These are phyloP conservation scores for Diorhabda elongata DNA, from an alignment of 1,140 invertebrate genomes.

Conservation along the genomic window DNA sequence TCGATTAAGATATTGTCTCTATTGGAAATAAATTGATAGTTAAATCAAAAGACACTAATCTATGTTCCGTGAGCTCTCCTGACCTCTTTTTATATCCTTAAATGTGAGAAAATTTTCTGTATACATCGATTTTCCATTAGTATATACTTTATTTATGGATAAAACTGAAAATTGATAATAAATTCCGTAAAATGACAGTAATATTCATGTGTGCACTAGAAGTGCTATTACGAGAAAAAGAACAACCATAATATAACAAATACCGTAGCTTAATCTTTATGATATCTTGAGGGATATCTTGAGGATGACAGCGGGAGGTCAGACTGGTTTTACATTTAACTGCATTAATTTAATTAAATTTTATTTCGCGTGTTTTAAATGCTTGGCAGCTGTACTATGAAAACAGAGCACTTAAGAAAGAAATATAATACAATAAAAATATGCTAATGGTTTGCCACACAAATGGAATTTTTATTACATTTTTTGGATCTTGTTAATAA, in stretches of 20 bases:
- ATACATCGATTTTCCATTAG: too few relatives aligned
- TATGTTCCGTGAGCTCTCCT: not conserved
- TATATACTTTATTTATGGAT: too few relatives aligned
- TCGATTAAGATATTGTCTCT: too few relatives aligned
- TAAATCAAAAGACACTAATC: too few relatives aligned
- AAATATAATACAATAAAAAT: too few relatives aligned
- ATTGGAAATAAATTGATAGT: too few relatives aligned
- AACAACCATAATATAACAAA: constrained; percentile 25
- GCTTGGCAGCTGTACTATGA: constrained; percentile 36
- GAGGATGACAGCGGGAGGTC: constrained; percentile 26
- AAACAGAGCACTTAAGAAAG: constrained; percentile 22
- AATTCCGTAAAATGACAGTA: too few relatives aligned
- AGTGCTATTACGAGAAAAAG: not conserved
- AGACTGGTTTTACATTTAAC: constrained; percentile 25
- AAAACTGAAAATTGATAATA: too few relatives aligned
- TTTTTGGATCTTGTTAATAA: constrained; percentile 4
- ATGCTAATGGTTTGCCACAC: too few relatives aligned
- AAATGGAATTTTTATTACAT: constrained; percentile 17
- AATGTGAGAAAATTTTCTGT: too few relatives aligned
- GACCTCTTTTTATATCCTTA: not conserved
- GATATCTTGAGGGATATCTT: constrained; percentile 25
- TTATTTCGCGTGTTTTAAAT: constrained; percentile 40
- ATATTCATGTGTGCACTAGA: too few relatives aligned
- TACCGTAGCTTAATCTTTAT: constrained; percentile 29
- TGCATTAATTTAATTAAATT: constrained; percentile 43